Base-by-base conservation (phyloP, 1,140 invertebrate genomes). In the Papilio helenus region DNA sequence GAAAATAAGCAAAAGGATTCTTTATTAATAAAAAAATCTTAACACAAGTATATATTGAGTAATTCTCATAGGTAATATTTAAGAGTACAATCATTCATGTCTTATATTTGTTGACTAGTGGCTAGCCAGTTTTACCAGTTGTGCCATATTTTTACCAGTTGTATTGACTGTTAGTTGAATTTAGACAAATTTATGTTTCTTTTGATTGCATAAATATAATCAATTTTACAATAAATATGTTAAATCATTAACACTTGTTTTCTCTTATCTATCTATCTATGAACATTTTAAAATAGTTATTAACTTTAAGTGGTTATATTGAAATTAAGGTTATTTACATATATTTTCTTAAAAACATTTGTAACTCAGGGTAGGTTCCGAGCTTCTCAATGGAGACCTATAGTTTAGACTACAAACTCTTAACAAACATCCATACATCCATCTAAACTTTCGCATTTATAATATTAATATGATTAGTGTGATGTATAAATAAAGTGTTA, bases 201-300 rank as follows among this genome's bases (percentile, higher is more conserved):
- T 58, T 58, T 58, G n/a, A 61, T 61, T 61, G 58, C 58, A 61
- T 26, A 61, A 61, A 61, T 61, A 61, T 26, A 61, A 61, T 61
- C 58, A 61, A 61, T 61, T 61, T 10, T 61, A 61, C 20, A 61
- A 61, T 61, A 61, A 61, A 61, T 23, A 61, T 61, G 58, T 61
- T 61, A 26, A 61, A 1, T 26, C 12, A 29, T 61, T 46, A 46
- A 14, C 3, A 46, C 14, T 46, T 61, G 58, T 61, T 26, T 61
- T 14, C 58, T 26, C 20, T 61, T 26, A n/a, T 61, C 26, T 61
- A 8, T 26, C 3, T 34, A 34, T 34, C 34, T 4, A 34, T 34
- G 34, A 34, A 34, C 34, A 39, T 39, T 39, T 39, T 39, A 39
- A 34, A 34, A 34, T 34, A 34, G 34, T 39, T 39, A 39, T 39